Conservation (phyloP, 1,140 invertebrate species). For the Hyphantria cunea region DNA sequence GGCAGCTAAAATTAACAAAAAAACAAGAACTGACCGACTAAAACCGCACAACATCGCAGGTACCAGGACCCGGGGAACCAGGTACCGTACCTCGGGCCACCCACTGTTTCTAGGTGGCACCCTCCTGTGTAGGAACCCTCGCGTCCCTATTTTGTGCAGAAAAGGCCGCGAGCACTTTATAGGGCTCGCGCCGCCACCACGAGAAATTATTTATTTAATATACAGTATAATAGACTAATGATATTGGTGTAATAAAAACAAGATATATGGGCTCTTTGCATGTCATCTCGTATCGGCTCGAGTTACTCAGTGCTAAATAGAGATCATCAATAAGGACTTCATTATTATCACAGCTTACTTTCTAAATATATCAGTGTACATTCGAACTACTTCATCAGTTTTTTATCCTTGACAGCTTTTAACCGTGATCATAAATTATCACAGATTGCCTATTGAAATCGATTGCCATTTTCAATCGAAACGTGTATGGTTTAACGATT, state of each 20-base stretch:
- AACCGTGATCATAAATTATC: constrained; percentile 9
- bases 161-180: no score
- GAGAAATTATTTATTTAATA: no score
- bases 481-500: constrained; percentile 14
- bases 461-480: constrained; percentile 14
- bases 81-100: no score
- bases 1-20: no score
- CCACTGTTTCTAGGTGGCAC: no score
- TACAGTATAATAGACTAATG: constrained; percentile 21
- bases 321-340: constrained; percentile 37
- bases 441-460: constrained; percentile 2
- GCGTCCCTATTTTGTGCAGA: no score
- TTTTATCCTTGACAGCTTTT: constrained; percentile 2
- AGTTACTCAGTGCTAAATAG: constrained; percentile 27
- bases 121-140: no score
- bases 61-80: no score
- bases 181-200: no score
- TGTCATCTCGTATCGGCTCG: constrained; percentile 28
- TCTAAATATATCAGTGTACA: constrained; percentile 5
- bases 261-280: constrained; percentile 40
- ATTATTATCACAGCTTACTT: constrained; percentile 39
- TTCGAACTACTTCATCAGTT: constrained; percentile 12
- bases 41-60: no score
- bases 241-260: constrained; percentile 36
- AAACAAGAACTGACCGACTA: no score